Evolutionary conservation across 2,888 invertebrate genomes (phyloP).

Genomic region (Lasioglossum morio): DNA sequence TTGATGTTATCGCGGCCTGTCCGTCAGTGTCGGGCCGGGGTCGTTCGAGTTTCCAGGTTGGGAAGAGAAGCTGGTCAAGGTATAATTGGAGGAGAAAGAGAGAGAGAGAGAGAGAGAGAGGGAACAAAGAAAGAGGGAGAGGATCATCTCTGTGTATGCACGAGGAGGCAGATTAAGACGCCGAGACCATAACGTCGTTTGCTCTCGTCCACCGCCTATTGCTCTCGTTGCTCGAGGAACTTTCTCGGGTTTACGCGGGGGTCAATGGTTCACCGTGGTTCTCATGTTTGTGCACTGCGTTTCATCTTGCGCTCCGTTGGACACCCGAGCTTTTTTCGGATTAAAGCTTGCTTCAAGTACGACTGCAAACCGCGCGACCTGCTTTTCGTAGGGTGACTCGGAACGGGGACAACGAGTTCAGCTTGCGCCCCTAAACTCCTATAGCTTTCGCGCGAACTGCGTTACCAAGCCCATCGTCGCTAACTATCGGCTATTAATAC

Average conservation of each 20-base stretch:
- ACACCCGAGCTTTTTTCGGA: not conserved
- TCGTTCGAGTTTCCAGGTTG: constrained; percentile 51
- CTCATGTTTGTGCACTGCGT: constrained; percentile 57
- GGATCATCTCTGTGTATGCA: not conserved
- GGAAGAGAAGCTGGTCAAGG: constrained; percentile 50
- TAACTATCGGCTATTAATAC: not conserved
- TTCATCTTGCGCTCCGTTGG: not conserved
- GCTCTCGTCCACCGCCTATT: constrained; percentile 49
- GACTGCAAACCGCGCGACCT: not conserved
- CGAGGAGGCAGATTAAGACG: constrained; percentile 61
- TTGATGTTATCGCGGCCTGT: constrained; percentile 48
- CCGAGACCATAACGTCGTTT: constrained; percentile 47
- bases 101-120: not conserved
- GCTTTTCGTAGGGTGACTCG: not conserved
- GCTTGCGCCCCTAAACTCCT: not conserved
- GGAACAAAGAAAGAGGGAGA: not conserved
- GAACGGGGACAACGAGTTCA: not conserved
- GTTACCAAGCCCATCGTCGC: not conserved
- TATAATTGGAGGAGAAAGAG: constrained; percentile 59
- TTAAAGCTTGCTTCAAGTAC: not conserved
- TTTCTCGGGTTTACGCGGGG: constrained; percentile 71
- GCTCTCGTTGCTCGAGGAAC: constrained; percentile 62
- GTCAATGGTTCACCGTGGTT: constrained; percentile 73
- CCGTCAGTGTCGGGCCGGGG: constrained; percentile 35
- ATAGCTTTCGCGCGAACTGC: not conserved